Evolutionary conservation across 30 jellyfish, hydroid and myxozoan species (phyloP).

Genomic region (Nemopilema nomurai): DNA sequence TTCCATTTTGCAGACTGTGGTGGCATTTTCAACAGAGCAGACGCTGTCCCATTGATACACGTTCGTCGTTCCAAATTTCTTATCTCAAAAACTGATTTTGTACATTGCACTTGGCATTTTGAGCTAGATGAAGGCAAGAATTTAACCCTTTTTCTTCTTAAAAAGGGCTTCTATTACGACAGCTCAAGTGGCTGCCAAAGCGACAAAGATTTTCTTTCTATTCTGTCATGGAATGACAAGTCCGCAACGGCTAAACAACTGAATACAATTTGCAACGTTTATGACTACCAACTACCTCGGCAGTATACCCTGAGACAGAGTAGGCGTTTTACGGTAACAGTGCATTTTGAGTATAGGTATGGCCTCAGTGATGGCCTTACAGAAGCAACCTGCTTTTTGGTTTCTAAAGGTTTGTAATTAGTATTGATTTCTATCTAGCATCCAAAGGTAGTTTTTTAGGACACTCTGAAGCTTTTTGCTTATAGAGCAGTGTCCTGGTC

Average conservation of each 20-base stretch:
- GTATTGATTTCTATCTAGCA: too few species aligned
- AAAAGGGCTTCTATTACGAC: neutral
- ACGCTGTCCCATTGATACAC: neutral
- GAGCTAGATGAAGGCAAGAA: neutral
- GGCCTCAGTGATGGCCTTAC: neutral
- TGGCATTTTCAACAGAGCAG: neutral
- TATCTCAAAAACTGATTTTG: neutral
- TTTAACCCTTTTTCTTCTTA: neutral
- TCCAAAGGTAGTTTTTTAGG: too few species aligned
- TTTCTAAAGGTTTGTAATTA: neutral
- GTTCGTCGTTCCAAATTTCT: neutral
- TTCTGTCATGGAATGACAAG: conserved; percentile 9
- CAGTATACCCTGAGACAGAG: neutral
- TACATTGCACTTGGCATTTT: conserved; percentile 4
- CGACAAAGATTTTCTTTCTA: conserved; percentile 1
- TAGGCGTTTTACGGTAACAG: neutral
- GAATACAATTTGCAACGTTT: neutral
- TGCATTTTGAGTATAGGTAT: neutral
- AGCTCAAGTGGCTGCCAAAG: neutral
- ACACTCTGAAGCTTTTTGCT: too few species aligned
- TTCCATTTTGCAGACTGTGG: conserved; percentile 10
- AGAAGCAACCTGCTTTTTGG: neutral
- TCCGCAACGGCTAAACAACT: neutral
- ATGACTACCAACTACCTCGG: neutral
- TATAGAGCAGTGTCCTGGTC: too few species aligned